Conservation (phyloP, 2,113 vertebrate genomes). For the Cranoglanis bouderius region DNA sequence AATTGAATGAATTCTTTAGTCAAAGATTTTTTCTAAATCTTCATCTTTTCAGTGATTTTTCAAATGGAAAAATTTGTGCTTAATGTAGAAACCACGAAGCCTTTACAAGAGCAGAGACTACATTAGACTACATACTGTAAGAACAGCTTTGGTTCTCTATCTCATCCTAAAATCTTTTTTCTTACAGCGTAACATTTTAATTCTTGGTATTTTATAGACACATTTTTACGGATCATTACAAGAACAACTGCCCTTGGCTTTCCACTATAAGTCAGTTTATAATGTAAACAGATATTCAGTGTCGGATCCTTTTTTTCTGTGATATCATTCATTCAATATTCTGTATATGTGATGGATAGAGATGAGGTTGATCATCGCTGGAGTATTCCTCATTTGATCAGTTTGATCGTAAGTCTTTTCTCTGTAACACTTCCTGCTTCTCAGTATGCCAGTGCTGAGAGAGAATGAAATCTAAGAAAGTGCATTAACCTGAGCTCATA, state of each 20-base stretch:
- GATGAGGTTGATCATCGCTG: neutral
- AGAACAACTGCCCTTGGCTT: neutral
- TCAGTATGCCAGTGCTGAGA: conserved; percentile 26
- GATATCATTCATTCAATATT: neutral
- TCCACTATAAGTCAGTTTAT: neutral
- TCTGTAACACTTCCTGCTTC: neutral
- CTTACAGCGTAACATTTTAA: neutral
- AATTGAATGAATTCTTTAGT: neutral
- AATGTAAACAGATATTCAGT: neutral
- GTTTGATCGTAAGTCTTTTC: neutral
- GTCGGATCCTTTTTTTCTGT: neutral
- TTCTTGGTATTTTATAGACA: neutral
- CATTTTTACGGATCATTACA: neutral
- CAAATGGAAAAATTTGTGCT: neutral
- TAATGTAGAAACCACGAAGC: neutral
- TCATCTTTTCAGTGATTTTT: neutral
- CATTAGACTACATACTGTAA: no score
- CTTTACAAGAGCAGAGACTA: neutral
- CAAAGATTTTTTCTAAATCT: neutral
- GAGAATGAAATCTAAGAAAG: conserved; percentile 32
- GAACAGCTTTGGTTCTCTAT: neutral
- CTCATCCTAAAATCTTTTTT: neutral
- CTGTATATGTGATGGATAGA: neutral
- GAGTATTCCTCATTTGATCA: neutral
- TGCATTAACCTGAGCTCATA: conserved; percentile 28